A percentile compares a stretch with the other conserved stretches of the same genome.
phyloP scores from a whole-genome alignment of 1,140 invertebrate species.

The Argopecten irradians region DNA sequence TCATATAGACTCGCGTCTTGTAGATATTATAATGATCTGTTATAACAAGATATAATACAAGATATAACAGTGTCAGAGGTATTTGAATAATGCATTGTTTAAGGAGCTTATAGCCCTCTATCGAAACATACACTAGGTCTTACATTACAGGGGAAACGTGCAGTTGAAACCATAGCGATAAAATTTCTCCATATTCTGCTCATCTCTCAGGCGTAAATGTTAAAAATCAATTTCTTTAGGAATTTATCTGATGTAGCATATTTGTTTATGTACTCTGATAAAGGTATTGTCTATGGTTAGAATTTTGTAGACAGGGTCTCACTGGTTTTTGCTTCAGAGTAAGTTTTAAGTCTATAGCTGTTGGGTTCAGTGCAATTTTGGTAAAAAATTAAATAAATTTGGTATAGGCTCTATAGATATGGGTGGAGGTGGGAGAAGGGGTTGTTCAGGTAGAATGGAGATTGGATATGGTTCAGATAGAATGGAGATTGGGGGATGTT shows the following conservation, averaged over 20 bases:
- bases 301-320: too few species aligned
- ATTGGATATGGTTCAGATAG: too few species aligned
- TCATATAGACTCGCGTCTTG: too few species aligned
- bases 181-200: neutral
- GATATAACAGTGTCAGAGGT: neutral
- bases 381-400: too few species aligned
- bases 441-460: too few species aligned
- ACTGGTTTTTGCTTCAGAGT: too few species aligned
- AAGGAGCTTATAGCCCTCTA: neutral
- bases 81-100: neutral
- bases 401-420: too few species aligned
- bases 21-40: neutral
- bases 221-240: neutral
- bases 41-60: neutral
- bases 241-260: neutral
- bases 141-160: neutral
- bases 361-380: too few species aligned
- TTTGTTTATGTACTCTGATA: neutral
- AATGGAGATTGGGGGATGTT: too few species aligned
- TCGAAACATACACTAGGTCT: neutral
- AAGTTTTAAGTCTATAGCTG: too few species aligned
- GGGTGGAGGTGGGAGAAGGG: too few species aligned
- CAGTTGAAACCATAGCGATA: neutral
- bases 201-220: neutral
- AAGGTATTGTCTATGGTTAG: too few species aligned